These are phyloP conservation scores for Amia ocellicauda DNA, from an alignment of 2,113 vertebrate species.

Conservation along the genomic window DNA sequence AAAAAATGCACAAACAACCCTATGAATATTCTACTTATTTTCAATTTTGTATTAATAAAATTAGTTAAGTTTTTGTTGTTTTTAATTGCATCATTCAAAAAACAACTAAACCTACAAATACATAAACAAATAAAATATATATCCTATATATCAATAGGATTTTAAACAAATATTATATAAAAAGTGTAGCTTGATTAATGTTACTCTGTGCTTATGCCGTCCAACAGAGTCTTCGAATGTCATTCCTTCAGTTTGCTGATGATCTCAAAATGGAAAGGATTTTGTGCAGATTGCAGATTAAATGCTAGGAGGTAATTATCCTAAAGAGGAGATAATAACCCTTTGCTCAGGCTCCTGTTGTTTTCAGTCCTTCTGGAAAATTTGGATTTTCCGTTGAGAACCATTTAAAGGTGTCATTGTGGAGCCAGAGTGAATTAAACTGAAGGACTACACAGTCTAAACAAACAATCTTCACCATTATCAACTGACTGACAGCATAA, in stretches of 20 bases:
- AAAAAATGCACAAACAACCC: no score
- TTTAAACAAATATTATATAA: no score
- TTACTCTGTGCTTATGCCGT: no score
- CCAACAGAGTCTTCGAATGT: no score
- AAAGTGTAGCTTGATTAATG: no score
- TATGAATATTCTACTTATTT: no score
- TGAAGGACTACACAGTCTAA: constrained; percentile 85
- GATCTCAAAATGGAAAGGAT: constrained; percentile 51
- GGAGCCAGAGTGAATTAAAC: constrained; percentile 91
- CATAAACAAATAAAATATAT: no score
- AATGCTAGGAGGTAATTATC: constrained; percentile 77
- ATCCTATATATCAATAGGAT: no score
- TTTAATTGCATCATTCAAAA: no score
- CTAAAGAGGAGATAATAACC: constrained; percentile 82
- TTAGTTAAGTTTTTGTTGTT: no score
- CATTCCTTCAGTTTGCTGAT: not conserved
- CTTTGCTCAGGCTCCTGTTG: constrained; percentile 66
- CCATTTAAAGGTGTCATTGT: constrained; percentile 87
- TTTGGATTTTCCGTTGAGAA: constrained; percentile 84
- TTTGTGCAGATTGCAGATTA: constrained; percentile 68
- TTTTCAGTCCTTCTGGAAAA: constrained; percentile 81
- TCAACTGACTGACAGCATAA: constrained; percentile 81
- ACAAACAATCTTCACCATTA: constrained; percentile 82
- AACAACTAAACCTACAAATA: no score
- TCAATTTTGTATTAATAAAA: no score